A percentile compares a stretch with the other conserved stretches of the same genome.
Evolutionary conservation across 2,888 invertebrate species (phyloP).

Genomic region (Bibio marci): DNA sequence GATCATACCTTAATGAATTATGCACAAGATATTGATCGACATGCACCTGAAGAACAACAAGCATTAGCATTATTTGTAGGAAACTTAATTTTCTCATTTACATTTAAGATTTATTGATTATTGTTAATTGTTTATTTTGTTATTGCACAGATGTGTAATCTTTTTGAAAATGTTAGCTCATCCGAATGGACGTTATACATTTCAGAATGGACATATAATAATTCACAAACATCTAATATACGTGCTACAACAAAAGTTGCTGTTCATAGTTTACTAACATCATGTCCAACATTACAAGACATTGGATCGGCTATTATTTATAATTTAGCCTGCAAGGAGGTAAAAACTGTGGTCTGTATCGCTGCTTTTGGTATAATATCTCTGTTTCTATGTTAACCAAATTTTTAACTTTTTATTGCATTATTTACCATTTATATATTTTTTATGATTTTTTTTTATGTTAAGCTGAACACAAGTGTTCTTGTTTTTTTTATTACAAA

Average conservation of each 20-base stretch:
- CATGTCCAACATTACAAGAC: slow-evolving; percentile 53
- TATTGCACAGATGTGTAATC: slow-evolving; percentile 57
- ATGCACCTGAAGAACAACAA: slow-evolving; percentile 56
- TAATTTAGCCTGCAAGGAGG: slow-evolving; percentile 89
- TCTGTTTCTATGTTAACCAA: background rate
- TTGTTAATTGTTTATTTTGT: slow-evolving; percentile 2
- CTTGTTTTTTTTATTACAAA: too few species aligned
- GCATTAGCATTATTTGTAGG: slow-evolving; percentile 66
- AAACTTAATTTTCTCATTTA: too few species aligned
- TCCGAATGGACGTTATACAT: slow-evolving; percentile 90
- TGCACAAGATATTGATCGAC: slow-evolving; percentile 61
- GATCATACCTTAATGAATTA: slow-evolving; percentile 81
- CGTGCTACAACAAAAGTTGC: slow-evolving; percentile 81
- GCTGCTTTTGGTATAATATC: slow-evolving; percentile 15
- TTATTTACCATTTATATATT: too few species aligned
- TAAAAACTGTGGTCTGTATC: slow-evolving; percentile 92
- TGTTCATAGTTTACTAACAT: slow-evolving; percentile 66
- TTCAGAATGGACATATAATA: slow-evolving; percentile 72
- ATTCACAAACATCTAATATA: slow-evolving; percentile 68
- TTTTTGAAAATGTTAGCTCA: slow-evolving; percentile 75
- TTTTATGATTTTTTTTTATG: too few species aligned
- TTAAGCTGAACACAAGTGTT: too few species aligned
- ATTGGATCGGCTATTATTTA: slow-evolving; percentile 73
- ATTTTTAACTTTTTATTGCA: too few species aligned
- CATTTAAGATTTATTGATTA: too few species aligned